Evolutionary conservation across 2,797 vertebrate species (phyloP).

Genomic region (Hafferia zeledoni): DNA sequence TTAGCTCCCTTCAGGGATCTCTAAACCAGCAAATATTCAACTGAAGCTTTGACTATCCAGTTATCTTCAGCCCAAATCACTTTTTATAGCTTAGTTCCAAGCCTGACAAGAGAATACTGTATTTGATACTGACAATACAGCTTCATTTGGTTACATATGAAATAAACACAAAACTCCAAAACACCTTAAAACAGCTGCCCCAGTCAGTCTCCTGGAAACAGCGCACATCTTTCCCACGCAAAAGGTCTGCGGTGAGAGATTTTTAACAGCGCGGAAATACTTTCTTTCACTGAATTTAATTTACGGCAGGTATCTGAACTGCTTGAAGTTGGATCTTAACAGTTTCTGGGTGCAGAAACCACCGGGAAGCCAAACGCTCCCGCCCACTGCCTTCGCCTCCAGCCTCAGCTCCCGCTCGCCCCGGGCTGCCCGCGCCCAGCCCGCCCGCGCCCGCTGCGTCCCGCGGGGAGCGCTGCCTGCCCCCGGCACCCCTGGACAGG

Average conservation of each 20-base stretch:
- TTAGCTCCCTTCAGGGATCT: slow-evolving; percentile 19
- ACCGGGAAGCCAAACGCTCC: not conserved
- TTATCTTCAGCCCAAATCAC: not conserved
- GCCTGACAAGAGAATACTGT: not conserved
- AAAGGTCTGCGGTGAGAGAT: not conserved
- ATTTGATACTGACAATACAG: not conserved
- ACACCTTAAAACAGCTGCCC: slow-evolving; percentile 17
- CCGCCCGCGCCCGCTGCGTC: not conserved
- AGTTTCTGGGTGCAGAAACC: not conserved
- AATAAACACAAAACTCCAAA: slow-evolving; percentile 1
- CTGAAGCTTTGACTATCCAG: not conserved
- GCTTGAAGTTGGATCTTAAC: not conserved
- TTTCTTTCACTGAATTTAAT: not conserved
- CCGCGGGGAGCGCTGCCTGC: not conserved
- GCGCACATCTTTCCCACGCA: not conserved
- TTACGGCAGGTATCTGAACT: not conserved
- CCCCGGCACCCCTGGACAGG: not conserved
- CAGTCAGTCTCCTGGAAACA: slow-evolving; percentile 46
- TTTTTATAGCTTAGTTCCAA: not conserved
- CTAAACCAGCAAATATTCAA: slow-evolving; percentile 25
- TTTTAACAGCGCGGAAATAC: not conserved
- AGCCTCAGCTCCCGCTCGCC: not conserved
- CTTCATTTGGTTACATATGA: slow-evolving; percentile 6
- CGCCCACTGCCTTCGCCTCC: not conserved
- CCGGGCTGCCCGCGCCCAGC: not conserved